Evolutionary conservation across 2,113 vertebrate genomes (phyloP), one percentile per base, ranked within the genome.

Genomic region (Marmota monax): DNA sequence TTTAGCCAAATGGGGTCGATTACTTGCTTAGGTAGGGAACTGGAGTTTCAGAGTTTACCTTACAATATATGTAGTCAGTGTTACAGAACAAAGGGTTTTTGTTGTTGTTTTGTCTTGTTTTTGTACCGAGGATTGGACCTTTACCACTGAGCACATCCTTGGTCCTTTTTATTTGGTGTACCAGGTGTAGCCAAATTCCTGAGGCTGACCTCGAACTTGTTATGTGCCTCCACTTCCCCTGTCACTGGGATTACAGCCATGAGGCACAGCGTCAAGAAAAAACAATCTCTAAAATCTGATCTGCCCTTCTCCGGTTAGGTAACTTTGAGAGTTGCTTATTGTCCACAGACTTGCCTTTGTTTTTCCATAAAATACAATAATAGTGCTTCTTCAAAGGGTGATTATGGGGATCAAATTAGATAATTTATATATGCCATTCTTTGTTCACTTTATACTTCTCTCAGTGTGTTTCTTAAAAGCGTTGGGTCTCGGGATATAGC

Each of bases 361-460:
- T 65, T 91, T 25, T 93, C 11, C 73, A 2, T 80, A 61, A 86
- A 88, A 63, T 10, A 65, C 42, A 73, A 82, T 70, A 70, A 74
- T 89, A 78, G 27, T 58, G n/a, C 34, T 18, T 63, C 23, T 84
- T 92, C 37, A 82, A 67, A 92, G 48, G 17, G 79, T n/a, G 14
- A 7, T 61, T 22, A 51, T 61, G 34, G 67, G 17, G 58, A 63
- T 85, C 51, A 82, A 77, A 69, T 76, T 14, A 91, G 72, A 56
- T 88, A 39, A 80, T 69, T 74, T 87, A 34, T 58, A 1, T 67
- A 77, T 85, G 45, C 4, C 37, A 73, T 88, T 88, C 37, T 93
- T 74, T 67, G 70, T 70, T 94, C 48, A 94, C 45, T 91, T 84
- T 42, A 29, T 76, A 25, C 32, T 94, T 84, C 32, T 48, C 27